Conservation (phyloP, 2,797 vertebrate genomes). For the Cercopithecus diana region DNA sequence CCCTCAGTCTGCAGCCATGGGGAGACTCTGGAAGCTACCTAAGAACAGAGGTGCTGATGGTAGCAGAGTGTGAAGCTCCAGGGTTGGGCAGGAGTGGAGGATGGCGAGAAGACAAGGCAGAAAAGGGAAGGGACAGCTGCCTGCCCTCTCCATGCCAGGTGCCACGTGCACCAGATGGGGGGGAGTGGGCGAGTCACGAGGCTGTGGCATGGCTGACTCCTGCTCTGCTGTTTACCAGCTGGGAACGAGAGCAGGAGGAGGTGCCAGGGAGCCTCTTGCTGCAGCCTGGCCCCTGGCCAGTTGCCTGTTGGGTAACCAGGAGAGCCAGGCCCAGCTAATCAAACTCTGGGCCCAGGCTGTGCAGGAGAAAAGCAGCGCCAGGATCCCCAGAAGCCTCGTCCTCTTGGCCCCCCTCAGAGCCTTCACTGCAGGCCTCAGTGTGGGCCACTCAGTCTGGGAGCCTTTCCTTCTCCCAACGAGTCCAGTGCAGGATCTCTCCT, state of each 20-base stretch:
- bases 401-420: background rate
- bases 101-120: background rate
- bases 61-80: background rate
- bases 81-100: background rate
- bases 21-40: background rate
- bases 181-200: constrained; percentile 64
- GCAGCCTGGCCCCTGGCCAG: constrained; percentile 71
- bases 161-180: constrained; percentile 70
- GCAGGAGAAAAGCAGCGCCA: background rate
- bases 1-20: background rate
- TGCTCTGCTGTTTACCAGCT: constrained; percentile 77
- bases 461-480: background rate
- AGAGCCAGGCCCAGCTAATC: constrained; percentile 82
- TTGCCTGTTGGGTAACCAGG: constrained; percentile 74
- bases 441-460: background rate
- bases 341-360: constrained; percentile 66
- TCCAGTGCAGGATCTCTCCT: background rate
- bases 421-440: background rate
- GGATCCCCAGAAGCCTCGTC: background rate
- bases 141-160: constrained; percentile 59
- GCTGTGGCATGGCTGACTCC: constrained; percentile 62
- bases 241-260: constrained; percentile 60
- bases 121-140: background rate
- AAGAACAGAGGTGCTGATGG: background rate
- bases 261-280: constrained; percentile 69